Percentiles rank a stretch among this genome's conserved stretches.
These are phyloP conservation scores for Papilio xuthus DNA, from an alignment of 1,140 invertebrate genomes.

Conservation along the genomic window DNA sequence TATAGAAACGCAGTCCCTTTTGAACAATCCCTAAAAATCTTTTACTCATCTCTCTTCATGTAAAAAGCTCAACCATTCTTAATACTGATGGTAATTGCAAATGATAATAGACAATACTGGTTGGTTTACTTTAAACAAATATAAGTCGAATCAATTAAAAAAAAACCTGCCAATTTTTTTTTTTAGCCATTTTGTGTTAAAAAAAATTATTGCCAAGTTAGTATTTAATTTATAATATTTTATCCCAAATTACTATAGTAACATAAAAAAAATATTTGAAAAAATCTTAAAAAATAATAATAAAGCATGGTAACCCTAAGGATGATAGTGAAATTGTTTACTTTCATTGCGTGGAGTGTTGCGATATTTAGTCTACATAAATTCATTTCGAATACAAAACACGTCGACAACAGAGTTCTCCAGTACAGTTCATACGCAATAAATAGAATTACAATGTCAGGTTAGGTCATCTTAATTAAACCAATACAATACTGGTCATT, in stretches of 20 bases:
- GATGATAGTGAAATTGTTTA: constrained; percentile 24
- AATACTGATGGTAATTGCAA: too few relatives aligned
- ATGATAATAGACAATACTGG: neutral
- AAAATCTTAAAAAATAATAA: neutral
- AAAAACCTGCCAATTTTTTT: neutral
- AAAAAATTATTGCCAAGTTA: too few relatives aligned
- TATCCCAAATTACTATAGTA: neutral
- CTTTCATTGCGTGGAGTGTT: constrained; percentile 22
- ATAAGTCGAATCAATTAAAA: neutral
- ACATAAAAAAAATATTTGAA: neutral
- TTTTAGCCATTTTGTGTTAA: too few relatives aligned
- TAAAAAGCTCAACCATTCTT: too few relatives aligned
- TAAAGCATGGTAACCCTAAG: neutral
- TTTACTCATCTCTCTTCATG: too few relatives aligned
- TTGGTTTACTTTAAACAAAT: neutral
- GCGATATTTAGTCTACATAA: constrained; percentile 26
- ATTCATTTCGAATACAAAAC: constrained; percentile 34
- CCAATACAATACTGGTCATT: neutral
- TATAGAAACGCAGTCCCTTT: too few relatives aligned
- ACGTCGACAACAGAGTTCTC: neutral
- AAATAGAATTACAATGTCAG: constrained; percentile 25
- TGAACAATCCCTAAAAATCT: too few relatives aligned
- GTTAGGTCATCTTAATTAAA: constrained; percentile 33
- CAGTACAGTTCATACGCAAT: constrained; percentile 4
- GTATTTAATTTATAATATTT: too few relatives aligned